phyloP scores from a whole-genome alignment of 2,888 invertebrate species.

The Polymixis flavicincta region DNA sequence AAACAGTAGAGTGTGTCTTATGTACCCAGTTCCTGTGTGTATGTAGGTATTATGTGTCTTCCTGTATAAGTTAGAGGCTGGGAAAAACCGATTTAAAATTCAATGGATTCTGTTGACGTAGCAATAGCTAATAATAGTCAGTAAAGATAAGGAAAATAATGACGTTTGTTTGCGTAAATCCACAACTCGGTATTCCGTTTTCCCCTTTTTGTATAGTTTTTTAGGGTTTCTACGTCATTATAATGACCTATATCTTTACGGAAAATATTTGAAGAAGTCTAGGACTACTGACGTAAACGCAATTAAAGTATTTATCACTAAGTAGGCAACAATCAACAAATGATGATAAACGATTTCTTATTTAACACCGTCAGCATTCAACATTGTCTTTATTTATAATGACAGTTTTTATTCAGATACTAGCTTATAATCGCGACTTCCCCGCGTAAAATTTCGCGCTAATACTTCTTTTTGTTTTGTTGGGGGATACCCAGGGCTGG shows the following conservation, averaged over 20 bases:
- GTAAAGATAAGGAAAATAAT: slow-evolving; percentile 40
- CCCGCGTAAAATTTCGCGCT: too few relatives aligned
- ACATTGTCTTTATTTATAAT: slow-evolving; percentile 12
- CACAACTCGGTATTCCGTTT: background rate
- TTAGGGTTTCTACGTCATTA: slow-evolving; percentile 8
- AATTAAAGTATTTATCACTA: background rate
- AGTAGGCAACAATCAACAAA: slow-evolving; percentile 6
- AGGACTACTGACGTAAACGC: background rate
- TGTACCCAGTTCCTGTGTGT: background rate
- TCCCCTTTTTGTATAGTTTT: background rate
- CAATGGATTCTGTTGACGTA: slow-evolving; percentile 43
- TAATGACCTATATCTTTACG: background rate
- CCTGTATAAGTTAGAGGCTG: slow-evolving; percentile 3
- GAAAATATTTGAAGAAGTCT: background rate
- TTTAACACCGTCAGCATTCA: slow-evolving; percentile 5
- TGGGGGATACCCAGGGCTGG: too few relatives aligned
- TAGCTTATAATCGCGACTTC: too few relatives aligned
- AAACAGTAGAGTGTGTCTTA: too few relatives aligned
- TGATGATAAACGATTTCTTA: slow-evolving; percentile 7
- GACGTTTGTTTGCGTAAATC: background rate
- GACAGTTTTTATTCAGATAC: background rate
- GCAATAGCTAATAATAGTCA: background rate
- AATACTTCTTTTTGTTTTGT: too few relatives aligned
- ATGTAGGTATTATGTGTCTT: slow-evolving; percentile 1
- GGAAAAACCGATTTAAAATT: slow-evolving; percentile 34